Evolutionary conservation across 1,140 invertebrate genomes (phyloP).

Genomic region (Drosophila pruinosa): DNA sequence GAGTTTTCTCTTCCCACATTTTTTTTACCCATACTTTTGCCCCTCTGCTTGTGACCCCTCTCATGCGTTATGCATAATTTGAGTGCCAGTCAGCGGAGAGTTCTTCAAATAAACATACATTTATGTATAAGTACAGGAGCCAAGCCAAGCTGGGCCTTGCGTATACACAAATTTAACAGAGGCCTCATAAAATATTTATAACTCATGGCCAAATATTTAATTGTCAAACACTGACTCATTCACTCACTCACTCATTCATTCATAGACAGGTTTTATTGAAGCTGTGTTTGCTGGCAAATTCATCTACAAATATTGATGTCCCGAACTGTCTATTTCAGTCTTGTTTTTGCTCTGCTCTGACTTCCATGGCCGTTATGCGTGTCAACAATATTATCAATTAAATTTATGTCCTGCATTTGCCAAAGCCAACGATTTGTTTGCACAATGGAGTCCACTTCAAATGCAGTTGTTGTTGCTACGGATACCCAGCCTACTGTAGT

Average conservation of each 20-base stretch:
- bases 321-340: background rate
- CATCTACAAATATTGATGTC: constrained; percentile 58
- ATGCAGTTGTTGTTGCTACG: constrained; percentile 14
- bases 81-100: constrained; percentile 39
- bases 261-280: constrained; percentile 25
- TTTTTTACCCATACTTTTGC: background rate
- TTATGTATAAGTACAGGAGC: constrained; percentile 33
- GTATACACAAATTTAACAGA: constrained; percentile 22
- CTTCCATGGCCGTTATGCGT: constrained; percentile 20
- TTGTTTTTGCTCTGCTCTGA: background rate
- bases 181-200: constrained; percentile 67
- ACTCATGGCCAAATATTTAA: constrained; percentile 71
- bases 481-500: background rate
- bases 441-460: constrained; percentile 15
- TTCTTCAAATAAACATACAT: constrained; percentile 40
- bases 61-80: constrained; percentile 63
- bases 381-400: constrained; percentile 76
- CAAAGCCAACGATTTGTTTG: constrained; percentile 19
- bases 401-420: constrained; percentile 48
- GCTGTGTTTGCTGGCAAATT: constrained; percentile 40
- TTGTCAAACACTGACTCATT: constrained; percentile 49
- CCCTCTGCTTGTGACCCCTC: constrained; percentile 8
- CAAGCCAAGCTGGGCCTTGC: no score
- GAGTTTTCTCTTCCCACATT: constrained; percentile 2
- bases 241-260: background rate